Evolutionary conservation across 2,888 invertebrate species (phyloP).

Genomic region (Eupithecia exiguata): DNA sequence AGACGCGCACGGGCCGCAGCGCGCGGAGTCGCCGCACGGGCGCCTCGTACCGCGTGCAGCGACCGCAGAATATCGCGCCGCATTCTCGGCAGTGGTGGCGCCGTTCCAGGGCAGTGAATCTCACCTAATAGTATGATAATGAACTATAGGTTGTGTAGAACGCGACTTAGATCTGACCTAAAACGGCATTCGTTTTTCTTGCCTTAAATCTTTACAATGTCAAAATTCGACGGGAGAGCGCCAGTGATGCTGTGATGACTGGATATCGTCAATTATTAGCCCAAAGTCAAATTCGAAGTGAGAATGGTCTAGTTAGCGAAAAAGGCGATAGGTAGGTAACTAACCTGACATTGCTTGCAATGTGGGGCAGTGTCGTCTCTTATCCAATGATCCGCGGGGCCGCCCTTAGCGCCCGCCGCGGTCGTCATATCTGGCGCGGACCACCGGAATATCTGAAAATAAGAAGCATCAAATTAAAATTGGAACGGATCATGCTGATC

Average conservation of each 20-base stretch:
- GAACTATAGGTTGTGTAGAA: neutral
- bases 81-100: constrained; percentile 99
- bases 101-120: constrained; percentile 96
- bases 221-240: too few species aligned
- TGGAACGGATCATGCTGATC: neutral
- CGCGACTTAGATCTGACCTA: neutral
- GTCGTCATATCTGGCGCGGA: constrained; percentile 88
- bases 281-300: too few species aligned
- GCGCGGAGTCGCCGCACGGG: constrained; percentile 97
- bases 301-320: neutral
- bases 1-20: constrained; percentile 96
- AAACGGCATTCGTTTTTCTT: too few species aligned
- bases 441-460: constrained; percentile 93
- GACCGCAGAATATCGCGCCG: constrained; percentile 98
- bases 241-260: neutral
- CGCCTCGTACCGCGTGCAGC: constrained; percentile 97
- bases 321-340: constrained; percentile 20
- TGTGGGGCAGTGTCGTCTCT: constrained; percentile 97
- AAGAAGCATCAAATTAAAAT: neutral
- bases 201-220: too few species aligned
- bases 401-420: constrained; percentile 88
- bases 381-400: constrained; percentile 96
- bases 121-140: constrained; percentile 59
- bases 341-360: constrained; percentile 93
- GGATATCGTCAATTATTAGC: neutral